Percentiles rank a stretch among this genome's conserved stretches.
Evolutionary conservation across 2,113 vertebrate species (phyloP).

Genomic region (Lasiurus borealis): DNA sequence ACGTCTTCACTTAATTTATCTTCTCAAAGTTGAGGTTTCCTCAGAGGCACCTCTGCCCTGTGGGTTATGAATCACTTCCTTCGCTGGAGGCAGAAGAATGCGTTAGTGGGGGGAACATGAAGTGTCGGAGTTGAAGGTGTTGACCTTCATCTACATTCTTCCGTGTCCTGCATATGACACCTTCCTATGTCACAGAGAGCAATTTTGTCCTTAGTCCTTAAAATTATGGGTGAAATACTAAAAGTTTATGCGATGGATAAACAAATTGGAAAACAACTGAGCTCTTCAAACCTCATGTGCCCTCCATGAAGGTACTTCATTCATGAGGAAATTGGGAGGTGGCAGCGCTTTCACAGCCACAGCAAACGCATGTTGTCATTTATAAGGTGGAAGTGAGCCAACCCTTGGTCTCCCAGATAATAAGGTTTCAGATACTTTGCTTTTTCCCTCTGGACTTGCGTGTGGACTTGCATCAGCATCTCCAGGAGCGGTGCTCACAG

Average conservation of each 20-base stretch:
- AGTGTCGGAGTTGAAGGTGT: neutral
- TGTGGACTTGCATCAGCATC: neutral
- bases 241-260: neutral
- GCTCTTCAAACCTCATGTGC: neutral
- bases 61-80: constrained; percentile 75
- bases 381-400: neutral
- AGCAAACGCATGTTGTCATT: neutral
- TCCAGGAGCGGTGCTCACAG: neutral
- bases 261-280: neutral
- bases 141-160: neutral
- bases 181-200: neutral
- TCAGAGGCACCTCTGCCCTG: constrained; percentile 63
- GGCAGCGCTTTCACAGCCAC: neutral
- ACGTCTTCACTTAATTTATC: constrained; percentile 71
- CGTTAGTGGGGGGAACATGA: neutral
- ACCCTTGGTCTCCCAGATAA: neutral
- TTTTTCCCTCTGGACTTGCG: neutral
- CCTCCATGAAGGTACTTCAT: neutral
- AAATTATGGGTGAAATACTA: neutral
- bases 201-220: neutral
- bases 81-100: constrained; percentile 47
- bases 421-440: neutral
- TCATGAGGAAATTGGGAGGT: neutral
- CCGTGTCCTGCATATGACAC: accelerated
- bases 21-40: constrained; percentile 62